phyloP scores from a whole-genome alignment of 2,888 invertebrate species.

The Hartigia nigra region DNA sequence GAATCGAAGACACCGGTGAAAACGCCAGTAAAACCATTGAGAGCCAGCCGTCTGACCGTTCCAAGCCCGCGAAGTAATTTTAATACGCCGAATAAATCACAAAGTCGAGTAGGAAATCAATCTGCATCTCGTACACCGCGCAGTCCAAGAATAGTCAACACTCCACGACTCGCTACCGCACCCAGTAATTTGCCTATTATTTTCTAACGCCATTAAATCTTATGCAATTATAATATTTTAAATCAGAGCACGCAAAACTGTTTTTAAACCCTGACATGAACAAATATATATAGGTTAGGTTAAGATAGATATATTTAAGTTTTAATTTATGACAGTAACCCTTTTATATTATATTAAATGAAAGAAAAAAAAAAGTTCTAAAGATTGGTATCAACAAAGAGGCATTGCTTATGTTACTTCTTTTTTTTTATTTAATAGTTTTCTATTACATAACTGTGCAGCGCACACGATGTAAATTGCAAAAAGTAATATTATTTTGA shows the following conservation, averaged over 20 bases:
- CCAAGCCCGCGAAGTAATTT: conserved; percentile 14
- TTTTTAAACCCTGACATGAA: background rate
- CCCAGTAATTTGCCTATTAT: conserved; percentile 29
- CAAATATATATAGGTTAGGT: background rate
- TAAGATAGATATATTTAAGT: background rate
- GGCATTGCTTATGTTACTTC: background rate
- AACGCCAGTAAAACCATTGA: conserved; percentile 50
- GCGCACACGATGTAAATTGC: background rate
- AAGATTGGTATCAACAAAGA: background rate
- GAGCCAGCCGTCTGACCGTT: conserved; percentile 41
- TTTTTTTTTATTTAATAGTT: background rate
- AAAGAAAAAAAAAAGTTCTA: background rate
- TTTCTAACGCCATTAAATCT: conserved; percentile 20
- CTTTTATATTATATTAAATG: background rate
- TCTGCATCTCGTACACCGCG: conserved; percentile 21
- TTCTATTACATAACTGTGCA: background rate
- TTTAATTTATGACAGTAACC: background rate
- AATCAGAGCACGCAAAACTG: background rate
- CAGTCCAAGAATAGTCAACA: conserved; percentile 31
- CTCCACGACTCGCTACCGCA: conserved; percentile 36
- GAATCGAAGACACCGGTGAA: conserved; percentile 38
- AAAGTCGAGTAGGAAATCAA: conserved; percentile 18
- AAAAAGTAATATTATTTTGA: background rate
- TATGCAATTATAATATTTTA: background rate
- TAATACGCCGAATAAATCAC: conserved; percentile 32